phyloP scores from a whole-genome alignment of 2,888 invertebrate species.

The Nemotelus pantherinus region DNA sequence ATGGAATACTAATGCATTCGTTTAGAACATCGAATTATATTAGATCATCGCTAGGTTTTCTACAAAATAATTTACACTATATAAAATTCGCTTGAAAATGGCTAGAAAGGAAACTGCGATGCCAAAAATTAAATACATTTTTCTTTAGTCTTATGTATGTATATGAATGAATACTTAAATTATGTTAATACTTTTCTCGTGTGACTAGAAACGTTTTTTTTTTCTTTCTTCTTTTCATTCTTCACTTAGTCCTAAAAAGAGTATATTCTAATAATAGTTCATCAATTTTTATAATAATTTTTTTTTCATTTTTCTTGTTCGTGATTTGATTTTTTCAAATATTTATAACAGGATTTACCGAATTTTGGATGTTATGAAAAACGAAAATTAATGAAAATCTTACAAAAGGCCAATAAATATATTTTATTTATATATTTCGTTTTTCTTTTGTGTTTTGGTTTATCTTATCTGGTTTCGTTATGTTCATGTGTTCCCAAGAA shows the following conservation, averaged over 20 bases:
- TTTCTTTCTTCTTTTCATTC: not conserved
- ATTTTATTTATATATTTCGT: not conserved
- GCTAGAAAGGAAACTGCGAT: not conserved
- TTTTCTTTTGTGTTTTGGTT: not conserved
- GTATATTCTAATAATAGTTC: slow-evolving; percentile 4
- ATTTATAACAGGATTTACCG: too few species aligned
- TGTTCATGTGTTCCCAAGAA: not conserved
- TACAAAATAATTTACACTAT: not conserved
- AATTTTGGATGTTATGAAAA: too few species aligned
- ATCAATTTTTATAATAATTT: not conserved
- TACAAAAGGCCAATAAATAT: not conserved
- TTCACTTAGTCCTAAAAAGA: not conserved
- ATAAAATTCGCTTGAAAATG: not conserved
- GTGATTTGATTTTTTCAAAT: too few species aligned
- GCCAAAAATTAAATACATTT: not conserved
- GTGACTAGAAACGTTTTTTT: slow-evolving; percentile 15
- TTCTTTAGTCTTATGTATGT: not conserved
- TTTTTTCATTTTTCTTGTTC: not conserved
- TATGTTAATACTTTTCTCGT: not conserved
- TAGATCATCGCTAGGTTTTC: too few species aligned
- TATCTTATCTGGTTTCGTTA: not conserved
- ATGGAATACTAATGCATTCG: too few species aligned
- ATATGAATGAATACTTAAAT: not conserved
- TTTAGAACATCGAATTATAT: too few species aligned
- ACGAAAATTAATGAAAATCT: too few species aligned